Conservation (phyloP, 2,888 invertebrate genomes). For the Dynastes grantii region DNA sequence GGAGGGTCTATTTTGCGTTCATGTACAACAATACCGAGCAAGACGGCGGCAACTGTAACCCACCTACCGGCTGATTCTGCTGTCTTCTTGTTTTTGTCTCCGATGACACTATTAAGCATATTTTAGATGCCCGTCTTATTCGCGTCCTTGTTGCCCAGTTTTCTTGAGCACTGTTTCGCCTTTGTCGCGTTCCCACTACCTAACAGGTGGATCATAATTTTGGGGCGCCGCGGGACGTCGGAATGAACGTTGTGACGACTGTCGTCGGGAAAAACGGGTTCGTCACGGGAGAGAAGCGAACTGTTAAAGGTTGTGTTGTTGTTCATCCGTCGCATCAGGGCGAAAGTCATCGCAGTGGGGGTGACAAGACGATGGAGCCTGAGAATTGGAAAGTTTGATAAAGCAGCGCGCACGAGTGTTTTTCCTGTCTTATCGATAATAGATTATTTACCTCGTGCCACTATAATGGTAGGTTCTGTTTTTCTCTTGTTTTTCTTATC, state of each 20-base stretch:
- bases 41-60: background rate
- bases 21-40: constrained; percentile 4
- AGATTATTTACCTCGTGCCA: constrained; percentile 1
- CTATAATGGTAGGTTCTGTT: constrained; percentile 19
- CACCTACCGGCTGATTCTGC: background rate
- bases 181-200: constrained; percentile 6
- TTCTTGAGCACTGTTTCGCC: too few species aligned
- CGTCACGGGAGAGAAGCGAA: background rate
- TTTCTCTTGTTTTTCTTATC: background rate
- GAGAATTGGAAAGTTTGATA: constrained; percentile 25
- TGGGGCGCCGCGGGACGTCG: constrained; percentile 22
- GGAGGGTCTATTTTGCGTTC: constrained; percentile 13
- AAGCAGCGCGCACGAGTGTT: constrained; percentile 4
- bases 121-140: background rate
- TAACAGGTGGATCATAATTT: constrained; percentile 51
- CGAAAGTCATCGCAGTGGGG: constrained; percentile 24
- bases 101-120: background rate
- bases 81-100: constrained; percentile 3
- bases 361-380: background rate
- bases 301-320: constrained; percentile 5
- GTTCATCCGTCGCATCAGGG: background rate
- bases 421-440: background rate
- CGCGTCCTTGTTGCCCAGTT: constrained; percentile 17
- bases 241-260: constrained; percentile 29
- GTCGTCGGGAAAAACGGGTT: constrained; percentile 26